These are phyloP conservation scores for Alfaro cultratus DNA, from an alignment of 2,797 vertebrate genomes.

Conservation along the genomic window DNA sequence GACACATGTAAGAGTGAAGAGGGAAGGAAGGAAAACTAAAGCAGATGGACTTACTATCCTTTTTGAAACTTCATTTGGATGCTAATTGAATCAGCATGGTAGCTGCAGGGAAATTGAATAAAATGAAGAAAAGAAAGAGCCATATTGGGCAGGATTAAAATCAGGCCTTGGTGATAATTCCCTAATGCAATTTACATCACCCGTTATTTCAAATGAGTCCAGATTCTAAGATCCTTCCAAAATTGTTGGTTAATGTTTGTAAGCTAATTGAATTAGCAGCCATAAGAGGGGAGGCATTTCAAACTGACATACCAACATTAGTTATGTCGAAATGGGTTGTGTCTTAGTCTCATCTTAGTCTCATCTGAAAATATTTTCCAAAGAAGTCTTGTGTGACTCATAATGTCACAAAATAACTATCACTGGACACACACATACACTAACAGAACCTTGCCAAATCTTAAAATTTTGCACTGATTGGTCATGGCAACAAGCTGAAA, in stretches of 20 bases:
- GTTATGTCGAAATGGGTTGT: conserved; percentile 7
- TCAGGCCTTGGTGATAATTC: conserved; percentile 52
- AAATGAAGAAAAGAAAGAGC: conserved; percentile 62
- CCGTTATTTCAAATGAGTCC: conserved; percentile 51
- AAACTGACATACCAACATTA: conserved; percentile 23
- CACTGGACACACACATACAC: not conserved
- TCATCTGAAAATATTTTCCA: conserved; percentile 24
- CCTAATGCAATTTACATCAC: conserved; percentile 61
- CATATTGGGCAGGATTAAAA: conserved; percentile 60
- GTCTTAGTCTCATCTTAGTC: conserved; percentile 4
- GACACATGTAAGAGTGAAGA: conserved; percentile 47
- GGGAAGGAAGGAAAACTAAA: conserved; percentile 47
- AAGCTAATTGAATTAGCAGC: conserved; percentile 30
- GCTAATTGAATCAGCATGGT: conserved; percentile 74
- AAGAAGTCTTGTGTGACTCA: conserved; percentile 24
- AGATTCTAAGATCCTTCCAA: conserved; percentile 31
- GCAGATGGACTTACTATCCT: conserved; percentile 69
- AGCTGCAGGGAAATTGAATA: conserved; percentile 70
- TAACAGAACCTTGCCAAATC: conserved; percentile 24
- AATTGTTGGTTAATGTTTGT: conserved; percentile 51
- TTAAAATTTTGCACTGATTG: conserved; percentile 15
- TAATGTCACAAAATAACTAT: conserved; percentile 12
- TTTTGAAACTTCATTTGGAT: conserved; percentile 72
- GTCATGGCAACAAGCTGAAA: conserved; percentile 12
- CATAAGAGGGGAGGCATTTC: conserved; percentile 9